Base-by-base conservation (phyloP, 1,140 invertebrate genomes). In the Aleiodes sp. region DNA sequence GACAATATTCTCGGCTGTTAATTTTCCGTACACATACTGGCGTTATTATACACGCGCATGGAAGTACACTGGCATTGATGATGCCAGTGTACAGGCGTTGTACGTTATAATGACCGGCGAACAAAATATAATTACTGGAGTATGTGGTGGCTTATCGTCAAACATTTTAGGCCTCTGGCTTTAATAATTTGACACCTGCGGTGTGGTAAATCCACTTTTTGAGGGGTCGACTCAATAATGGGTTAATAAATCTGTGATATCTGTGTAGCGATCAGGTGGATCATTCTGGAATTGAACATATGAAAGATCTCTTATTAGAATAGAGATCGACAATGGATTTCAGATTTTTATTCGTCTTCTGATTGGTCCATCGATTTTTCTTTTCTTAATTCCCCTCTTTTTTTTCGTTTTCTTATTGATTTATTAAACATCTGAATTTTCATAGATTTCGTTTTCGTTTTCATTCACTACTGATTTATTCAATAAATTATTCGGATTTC, bases 161-260 rank as follows among this genome's bases (percentile, higher is more conserved):
- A 68, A 35, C 46, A 21, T 24, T 52, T 21, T 24, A 21, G 21
- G 10, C 46, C 46, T 16, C 21, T 16, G 21, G 46, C 77, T 72
- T 73, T 70, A 68, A 57, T 72, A 80, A 80, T 78, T 81, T 81
- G 77, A 83, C 81, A 83, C 81, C 81, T 83, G 81, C 78, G 76
- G 78, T 76, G 79, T 80, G 78, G 80, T 78, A 78, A 76, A 78
- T 80, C 81, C 75, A 75, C 75, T 80, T 80, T 83, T 80, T 74
- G 76, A 77, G 76, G 72, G 75, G 74, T 75, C 66, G 29, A 37
- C 43, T 71, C 76, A 77, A 81, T 82, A 78, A 80, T 73, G 78
- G 81, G 80, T 82, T 76, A 79, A 83, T 83, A 83, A 82, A 83
- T 83, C 77, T 77, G 73, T 75, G 74, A 61, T 43, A 72, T 69